Conservation (phyloP, 2,113 vertebrate species). For the Dasyurus viverrinus region DNA sequence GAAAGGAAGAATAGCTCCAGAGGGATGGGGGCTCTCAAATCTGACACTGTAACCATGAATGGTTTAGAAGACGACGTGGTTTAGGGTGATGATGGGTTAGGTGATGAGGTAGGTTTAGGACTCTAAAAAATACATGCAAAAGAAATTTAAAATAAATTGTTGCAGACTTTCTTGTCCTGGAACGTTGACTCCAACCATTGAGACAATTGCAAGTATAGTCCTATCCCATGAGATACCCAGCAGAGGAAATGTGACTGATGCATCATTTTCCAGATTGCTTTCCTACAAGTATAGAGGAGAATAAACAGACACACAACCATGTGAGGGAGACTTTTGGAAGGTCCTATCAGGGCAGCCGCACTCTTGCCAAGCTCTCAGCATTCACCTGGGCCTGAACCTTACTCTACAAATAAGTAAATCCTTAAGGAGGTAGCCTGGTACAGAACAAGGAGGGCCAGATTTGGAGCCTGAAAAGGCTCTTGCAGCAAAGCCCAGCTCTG, state of each 20-base stretch:
- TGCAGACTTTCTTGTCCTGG: neutral
- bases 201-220: neutral
- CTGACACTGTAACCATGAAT: neutral
- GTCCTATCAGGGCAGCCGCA: too few relatives aligned
- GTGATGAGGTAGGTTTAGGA: neutral
- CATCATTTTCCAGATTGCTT: neutral
- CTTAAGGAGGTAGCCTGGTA: neutral
- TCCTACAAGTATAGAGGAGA: too few relatives aligned
- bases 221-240: neutral
- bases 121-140: neutral
- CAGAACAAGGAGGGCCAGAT: neutral
- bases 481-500: neutral
- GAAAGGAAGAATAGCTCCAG: neutral
- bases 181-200: neutral
- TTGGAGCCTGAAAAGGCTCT: neutral
- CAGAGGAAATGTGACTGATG: neutral
- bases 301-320: neutral
- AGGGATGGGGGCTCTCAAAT: neutral
- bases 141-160: too few relatives aligned
- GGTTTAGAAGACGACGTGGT: neutral
- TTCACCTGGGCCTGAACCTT: neutral
- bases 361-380: neutral
- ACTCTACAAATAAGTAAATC: neutral
- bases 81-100: too few relatives aligned
- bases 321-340: too few relatives aligned